Evolutionary conservation across 1,140 invertebrate genomes (phyloP).

Genomic region (Halictus rubicundus): DNA sequence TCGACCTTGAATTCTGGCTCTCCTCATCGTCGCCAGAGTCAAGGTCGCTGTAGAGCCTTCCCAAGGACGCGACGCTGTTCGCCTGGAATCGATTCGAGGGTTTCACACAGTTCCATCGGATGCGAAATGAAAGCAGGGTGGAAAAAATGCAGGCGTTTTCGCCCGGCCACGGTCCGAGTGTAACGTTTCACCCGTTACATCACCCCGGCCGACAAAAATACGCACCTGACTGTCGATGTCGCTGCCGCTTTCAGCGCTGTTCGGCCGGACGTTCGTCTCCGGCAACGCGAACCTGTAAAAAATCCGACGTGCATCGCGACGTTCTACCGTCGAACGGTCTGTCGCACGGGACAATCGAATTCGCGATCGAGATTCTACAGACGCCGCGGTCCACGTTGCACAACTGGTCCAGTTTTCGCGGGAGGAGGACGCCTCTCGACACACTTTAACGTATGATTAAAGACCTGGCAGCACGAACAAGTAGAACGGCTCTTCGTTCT

Average conservation of each 20-base stretch:
- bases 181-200: conserved; percentile 24
- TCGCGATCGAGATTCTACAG: neutral
- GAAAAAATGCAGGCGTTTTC: too few relatives aligned
- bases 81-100: conserved; percentile 46
- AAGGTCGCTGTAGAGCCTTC: conserved; percentile 69
- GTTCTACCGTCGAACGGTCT: neutral
- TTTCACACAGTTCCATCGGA: too few relatives aligned
- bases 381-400: neutral
- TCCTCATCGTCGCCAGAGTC: conserved; percentile 73
- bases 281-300: conserved; percentile 70
- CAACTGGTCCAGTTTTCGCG: neutral
- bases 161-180: neutral
- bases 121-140: too few relatives aligned
- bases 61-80: conserved; percentile 68
- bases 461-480: neutral
- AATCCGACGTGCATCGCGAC: neutral
- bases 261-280: conserved; percentile 66
- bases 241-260: conserved; percentile 74
- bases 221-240: conserved; percentile 74
- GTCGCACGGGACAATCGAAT: neutral
- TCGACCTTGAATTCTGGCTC: conserved; percentile 56
- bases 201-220: conserved; percentile 24
- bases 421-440: neutral
- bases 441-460: conserved; percentile 1
- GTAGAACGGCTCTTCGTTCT: neutral